A percentile compares a stretch with the other conserved stretches of the same genome.
Conservation (phyloP, 2,113 vertebrate species). For the Elgaria multicarinata region DNA sequence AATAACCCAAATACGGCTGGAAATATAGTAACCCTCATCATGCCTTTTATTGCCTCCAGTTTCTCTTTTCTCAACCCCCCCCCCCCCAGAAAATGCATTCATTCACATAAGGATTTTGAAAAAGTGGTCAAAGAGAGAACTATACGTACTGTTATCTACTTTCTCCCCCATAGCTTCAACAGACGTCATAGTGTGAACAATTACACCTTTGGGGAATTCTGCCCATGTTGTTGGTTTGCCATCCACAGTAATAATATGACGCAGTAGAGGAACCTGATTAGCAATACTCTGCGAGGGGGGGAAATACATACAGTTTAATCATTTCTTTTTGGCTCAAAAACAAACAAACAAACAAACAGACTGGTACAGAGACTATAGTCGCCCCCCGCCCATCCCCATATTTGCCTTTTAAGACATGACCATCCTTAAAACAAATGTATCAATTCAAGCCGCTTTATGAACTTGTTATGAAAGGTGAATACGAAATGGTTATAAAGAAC, state of each 20-base stretch:
- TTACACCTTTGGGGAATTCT: conserved; percentile 85
- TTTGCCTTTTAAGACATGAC: background rate
- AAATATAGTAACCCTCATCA: background rate
- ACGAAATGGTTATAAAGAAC: too few relatives aligned
- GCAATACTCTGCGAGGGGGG: conserved; percentile 83
- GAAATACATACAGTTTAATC: background rate
- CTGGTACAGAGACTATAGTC: background rate
- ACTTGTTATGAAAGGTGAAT: too few relatives aligned
- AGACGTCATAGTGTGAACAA: conserved; percentile 88
- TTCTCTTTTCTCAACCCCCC: too few relatives aligned
- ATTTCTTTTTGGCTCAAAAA: background rate
- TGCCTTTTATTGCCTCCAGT: background rate
- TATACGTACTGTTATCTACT: conserved; percentile 78
- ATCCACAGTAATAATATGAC: conserved; percentile 90
- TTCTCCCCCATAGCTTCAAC: conserved; percentile 87
- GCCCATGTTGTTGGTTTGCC: conserved; percentile 80
- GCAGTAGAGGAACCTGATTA: conserved; percentile 84
- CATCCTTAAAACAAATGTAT: background rate
- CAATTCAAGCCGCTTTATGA: too few relatives aligned
- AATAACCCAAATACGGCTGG: too few relatives aligned
- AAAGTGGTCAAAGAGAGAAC: background rate
- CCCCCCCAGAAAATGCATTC: background rate
- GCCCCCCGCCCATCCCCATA: background rate
- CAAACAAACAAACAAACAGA: too few relatives aligned
- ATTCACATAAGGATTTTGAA: background rate